Evolutionary conservation across 2,888 invertebrate genomes (phyloP), one percentile per base, ranked within the genome.

Genomic region (Gasteruption jaculator): DNA sequence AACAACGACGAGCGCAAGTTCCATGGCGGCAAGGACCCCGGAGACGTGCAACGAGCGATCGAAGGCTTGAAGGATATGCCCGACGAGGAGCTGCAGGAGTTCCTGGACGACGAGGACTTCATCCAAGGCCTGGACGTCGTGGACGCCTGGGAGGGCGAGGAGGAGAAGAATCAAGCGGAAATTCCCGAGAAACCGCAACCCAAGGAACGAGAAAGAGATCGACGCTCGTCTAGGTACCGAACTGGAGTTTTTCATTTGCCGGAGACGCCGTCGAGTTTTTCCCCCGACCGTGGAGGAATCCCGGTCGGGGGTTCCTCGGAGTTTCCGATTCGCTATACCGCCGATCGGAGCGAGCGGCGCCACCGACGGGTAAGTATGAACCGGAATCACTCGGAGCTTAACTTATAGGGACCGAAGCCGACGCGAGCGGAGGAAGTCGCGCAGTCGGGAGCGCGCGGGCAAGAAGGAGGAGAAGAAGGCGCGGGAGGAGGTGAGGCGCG

Each of bases 91-190:
- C 53, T 68, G 7, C 65, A 65, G 41, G 64, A 62, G 40, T 61
- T 65, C 24, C 48, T 67, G 5, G 59, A 66, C 8, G 67, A 68
- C 33, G 66, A 68, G 44, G 68, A 65, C 18, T 65, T 64, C 22
- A 63, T 69, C 53, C 48, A 62, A 35, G 65, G 61, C 20, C 50
- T 70, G 21, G 62, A 69, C 19, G 63, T 67, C 1, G 62, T 66
- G 1, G 70, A 70, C n/a, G 57, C 64, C 0, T 68, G 67, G 67
- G 66, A 66, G 21, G 65, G 66, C 1, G 67, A 68, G 3, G 63
- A 65, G 31, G 63, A 61, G 11, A 55, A 45, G 25, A 52, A 32
- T 10, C 38, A 56, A 21, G 36, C 12, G 6, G 50, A 53, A 16
- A n/a, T n/a, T n/a, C 22, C 32, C 1, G 14, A 37, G 21, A 5